Evolutionary conservation across 2,113 vertebrate species (phyloP).

Genomic region (Falco punctatus): DNA sequence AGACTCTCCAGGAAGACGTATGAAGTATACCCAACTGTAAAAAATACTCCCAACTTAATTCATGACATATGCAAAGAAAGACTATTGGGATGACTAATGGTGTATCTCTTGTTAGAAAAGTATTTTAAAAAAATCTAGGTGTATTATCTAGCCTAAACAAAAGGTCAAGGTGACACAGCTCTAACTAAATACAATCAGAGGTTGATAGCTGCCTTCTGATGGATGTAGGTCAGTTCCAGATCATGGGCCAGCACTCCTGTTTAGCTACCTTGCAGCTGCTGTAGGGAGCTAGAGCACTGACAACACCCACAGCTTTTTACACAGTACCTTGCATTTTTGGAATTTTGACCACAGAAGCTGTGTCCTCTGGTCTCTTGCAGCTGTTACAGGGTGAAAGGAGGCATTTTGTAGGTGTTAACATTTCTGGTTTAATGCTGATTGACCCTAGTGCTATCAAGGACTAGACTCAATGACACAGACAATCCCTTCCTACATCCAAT

Average conservation of each 20-base stretch:
- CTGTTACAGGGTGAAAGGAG: not conserved
- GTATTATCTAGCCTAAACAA: not conserved
- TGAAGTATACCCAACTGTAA: not conserved
- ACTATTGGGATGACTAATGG: not conserved
- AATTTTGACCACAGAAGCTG: not conserved
- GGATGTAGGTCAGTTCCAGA: not conserved
- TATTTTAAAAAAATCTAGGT: not conserved
- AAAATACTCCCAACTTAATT: not conserved
- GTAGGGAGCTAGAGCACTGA: not conserved
- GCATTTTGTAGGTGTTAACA: not conserved
- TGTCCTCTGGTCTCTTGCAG: not conserved
- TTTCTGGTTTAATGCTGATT: not conserved
- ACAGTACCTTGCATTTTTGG: not conserved
- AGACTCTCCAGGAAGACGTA: not conserved
- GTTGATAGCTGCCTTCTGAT: not conserved
- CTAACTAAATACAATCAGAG: not conserved
- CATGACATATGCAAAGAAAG: not conserved
- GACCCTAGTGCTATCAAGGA: not conserved
- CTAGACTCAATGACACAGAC: not conserved
- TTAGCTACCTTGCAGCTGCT: not conserved
- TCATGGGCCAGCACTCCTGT: rapidly evolving
- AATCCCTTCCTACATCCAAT: not conserved
- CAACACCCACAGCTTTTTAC: not conserved
- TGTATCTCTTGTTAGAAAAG: not conserved
- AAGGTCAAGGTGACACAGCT: not conserved